Evolutionary conservation across 2,113 vertebrate genomes (phyloP).

Genomic region (Semnopithecus entellus): DNA sequence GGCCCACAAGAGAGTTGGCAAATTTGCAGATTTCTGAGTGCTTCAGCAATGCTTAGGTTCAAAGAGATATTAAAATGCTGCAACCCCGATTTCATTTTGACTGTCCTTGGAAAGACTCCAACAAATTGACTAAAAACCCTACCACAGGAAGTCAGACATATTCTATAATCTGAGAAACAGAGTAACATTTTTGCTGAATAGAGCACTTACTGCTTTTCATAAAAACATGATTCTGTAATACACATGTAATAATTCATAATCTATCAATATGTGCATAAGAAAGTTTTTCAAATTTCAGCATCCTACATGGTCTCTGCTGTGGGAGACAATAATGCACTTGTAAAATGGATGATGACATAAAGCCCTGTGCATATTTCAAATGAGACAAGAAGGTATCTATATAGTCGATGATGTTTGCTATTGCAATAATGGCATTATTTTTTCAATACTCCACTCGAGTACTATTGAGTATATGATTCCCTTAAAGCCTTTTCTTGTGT

Average conservation of each 20-base stretch:
- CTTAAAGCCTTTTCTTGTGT: constrained; percentile 15
- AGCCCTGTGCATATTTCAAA: constrained; percentile 28
- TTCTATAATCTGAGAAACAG: not conserved
- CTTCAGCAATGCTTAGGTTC: not conserved
- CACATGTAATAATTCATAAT: not conserved
- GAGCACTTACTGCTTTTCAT: constrained; percentile 21
- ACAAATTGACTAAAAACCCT: constrained; percentile 22
- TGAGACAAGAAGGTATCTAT: constrained; percentile 43
- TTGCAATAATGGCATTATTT: constrained; percentile 54
- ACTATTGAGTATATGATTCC: constrained; percentile 9
- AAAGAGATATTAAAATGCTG: constrained; percentile 60
- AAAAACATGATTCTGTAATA: not conserved
- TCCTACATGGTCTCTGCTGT: not conserved
- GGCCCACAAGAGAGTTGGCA: not conserved
- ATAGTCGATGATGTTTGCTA: not conserved
- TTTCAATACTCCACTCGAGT: constrained; percentile 43
- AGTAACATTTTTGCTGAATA: constrained; percentile 33
- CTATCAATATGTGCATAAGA: constrained; percentile 34
- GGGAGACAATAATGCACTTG: constrained; percentile 30
- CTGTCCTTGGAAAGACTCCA: constrained; percentile 43
- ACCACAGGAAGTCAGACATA: constrained; percentile 39
- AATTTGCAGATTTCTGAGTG: constrained; percentile 41
- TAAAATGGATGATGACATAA: constrained; percentile 1
- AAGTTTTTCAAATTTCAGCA: not conserved
- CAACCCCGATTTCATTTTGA: constrained; percentile 29